These are phyloP conservation scores for Craterocephalus amniculus DNA, from an alignment of 2,797 vertebrate genomes.

Conservation along the genomic window DNA sequence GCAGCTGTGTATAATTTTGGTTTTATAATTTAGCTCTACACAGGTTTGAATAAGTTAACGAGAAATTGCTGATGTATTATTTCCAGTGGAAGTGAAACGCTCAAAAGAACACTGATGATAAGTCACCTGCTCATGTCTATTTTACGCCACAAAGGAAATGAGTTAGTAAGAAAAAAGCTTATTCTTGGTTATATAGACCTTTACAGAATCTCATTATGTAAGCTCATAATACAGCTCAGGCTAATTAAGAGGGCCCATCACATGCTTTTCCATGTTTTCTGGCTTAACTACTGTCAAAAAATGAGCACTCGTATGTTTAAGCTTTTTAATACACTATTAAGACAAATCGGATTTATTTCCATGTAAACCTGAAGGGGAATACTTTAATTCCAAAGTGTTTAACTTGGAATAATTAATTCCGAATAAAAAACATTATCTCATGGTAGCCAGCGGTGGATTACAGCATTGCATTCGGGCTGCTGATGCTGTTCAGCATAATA, in stretches of 20 bases:
- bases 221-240: background rate
- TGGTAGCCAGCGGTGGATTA: no score
- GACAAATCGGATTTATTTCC: no score
- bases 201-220: background rate
- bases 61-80: conserved; percentile 5
- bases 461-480: no score
- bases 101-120: conserved; percentile 3
- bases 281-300: no score
- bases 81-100: conserved; percentile 25
- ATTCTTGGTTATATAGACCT: background rate
- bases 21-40: conserved; percentile 11
- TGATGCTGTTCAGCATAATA: no score
- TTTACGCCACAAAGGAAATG: conserved; percentile 3
- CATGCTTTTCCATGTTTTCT: no score
- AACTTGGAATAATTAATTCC: no score
- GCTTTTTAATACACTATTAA: no score
- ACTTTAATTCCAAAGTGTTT: no score
- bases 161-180: conserved; percentile 6
- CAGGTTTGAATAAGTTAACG: conserved; percentile 4
- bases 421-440: no score
- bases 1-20: conserved; percentile 14
- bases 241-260: background rate
- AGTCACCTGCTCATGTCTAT: background rate
- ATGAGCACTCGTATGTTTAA: no score
- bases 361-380: no score